Base-by-base conservation (phyloP, 2,888 invertebrate species). In the Chirona hameri region DNA sequence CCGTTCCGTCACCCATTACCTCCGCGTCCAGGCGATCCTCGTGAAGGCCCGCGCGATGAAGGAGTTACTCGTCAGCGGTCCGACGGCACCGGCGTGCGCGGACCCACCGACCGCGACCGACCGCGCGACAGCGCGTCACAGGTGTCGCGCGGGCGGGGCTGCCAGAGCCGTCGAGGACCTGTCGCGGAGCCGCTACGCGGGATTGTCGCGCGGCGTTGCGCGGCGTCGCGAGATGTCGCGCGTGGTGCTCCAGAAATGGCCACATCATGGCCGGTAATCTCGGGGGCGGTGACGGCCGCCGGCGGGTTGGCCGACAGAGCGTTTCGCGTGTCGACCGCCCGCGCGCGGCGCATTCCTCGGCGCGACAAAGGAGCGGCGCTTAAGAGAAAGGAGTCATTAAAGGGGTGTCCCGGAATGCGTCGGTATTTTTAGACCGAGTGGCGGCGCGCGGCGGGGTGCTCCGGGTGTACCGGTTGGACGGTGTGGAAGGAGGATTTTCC, bases 371-470 rank as follows among this genome's bases (percentile, higher is more conserved):
- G 31, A 31, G 31, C 31, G 72, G 18, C 72, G 72, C 72, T 72
- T 76, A 76, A 76, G 76, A 76, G 76, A 76, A 76, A 76, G 76
- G 76, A 39, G 39, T 46, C 76, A 76, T 76, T 76, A 76, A 76
- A 76, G 76, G 76, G 76, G 76, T 76, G 76, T 39, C 27, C 76
- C 46, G 76, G 76, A 76, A 76, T 76, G 76, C 39, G 18, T 21
- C 39, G 76, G 76, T 76, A 76, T 76, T 76, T 46, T 76, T 39
- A 46, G 76, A 76, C 46, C 31, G 46, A 46, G 76, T 46, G 76
- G 46, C 46, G 76, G 7, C 46, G 76, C 46, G 29, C 72, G 31
- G 72, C 18, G 31, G 31, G 31, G 72, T 15, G 31, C 18, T 31
- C 9, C 72, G 1, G 27, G 72, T 29, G 72, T 18, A 31, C 31